These are phyloP conservation scores for Cataglyphis albicans DNA, from an alignment of 2,888 invertebrate species.

Conservation along the genomic window DNA sequence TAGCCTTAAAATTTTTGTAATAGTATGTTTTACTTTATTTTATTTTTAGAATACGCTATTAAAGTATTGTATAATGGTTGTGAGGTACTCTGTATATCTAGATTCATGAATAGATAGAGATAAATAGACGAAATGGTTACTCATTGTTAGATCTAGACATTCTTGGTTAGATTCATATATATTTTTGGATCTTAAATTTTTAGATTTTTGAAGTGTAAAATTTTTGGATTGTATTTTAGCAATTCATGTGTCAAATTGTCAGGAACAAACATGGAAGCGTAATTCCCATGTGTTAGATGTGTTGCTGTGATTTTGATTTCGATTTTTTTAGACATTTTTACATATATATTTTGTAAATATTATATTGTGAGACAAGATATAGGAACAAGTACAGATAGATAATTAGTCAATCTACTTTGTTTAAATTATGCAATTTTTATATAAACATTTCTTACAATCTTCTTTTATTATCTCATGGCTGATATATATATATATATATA, in stretches of 20 bases:
- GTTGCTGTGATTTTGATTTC: conserved; percentile 64
- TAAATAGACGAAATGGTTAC: not conserved
- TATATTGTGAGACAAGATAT: conserved; percentile 45
- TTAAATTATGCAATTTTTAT: conserved; percentile 7
- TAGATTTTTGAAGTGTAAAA: not conserved
- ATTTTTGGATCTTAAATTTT: conserved; percentile 8
- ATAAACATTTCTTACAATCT: conserved; percentile 10
- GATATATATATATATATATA: not conserved
- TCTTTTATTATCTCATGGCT: not conserved
- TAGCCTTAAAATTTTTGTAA: too few relatives aligned
- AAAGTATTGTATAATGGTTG: too few relatives aligned
- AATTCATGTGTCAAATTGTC: not conserved
- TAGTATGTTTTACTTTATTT: too few relatives aligned
- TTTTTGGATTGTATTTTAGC: conserved; percentile 18
- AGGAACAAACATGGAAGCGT: not conserved
- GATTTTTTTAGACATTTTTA: conserved; percentile 59
- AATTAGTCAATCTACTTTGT: conserved; percentile 16
- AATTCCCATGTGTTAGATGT: conserved; percentile 44
- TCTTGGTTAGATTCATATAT: not conserved
- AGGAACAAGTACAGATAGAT: not conserved
- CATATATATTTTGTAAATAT: conserved; percentile 61
- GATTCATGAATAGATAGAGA: not conserved
- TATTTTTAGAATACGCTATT: too few relatives aligned
- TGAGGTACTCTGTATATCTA: not conserved
- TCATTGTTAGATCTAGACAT: conserved; percentile 10